A percentile compares a stretch with the other conserved stretches of the same genome.
These are phyloP conservation scores for Magallana nippona DNA, from an alignment of 2,888 invertebrate species.

Conservation along the genomic window DNA sequence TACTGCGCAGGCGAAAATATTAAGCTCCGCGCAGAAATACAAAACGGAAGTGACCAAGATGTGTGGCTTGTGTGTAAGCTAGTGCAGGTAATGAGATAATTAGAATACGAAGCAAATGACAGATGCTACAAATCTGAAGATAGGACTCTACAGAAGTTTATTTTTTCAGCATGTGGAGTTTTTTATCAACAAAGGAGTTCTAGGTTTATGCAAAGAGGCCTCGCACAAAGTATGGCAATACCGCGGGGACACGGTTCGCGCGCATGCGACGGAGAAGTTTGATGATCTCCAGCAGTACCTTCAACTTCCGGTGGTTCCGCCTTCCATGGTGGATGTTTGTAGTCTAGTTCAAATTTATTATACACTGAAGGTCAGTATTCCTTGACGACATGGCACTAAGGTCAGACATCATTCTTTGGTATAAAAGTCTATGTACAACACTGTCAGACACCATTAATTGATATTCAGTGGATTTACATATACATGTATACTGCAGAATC, in stretches of 20 bases:
- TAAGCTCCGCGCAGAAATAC: slow-evolving; percentile 86
- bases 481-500: no score
- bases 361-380: slow-evolving; percentile 84
- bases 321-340: slow-evolving; percentile 86
- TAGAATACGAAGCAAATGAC: no score
- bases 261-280: slow-evolving; percentile 81
- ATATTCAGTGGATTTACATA: no score
- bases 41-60: slow-evolving; percentile 85
- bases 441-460: no score
- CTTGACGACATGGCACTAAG: no score
- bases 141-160: neutral
- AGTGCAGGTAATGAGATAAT: slow-evolving; percentile 81
- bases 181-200: slow-evolving; percentile 87
- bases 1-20: slow-evolving; percentile 88
- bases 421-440: no score
- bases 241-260: slow-evolving; percentile 84
- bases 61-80: slow-evolving; percentile 83
- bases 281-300: slow-evolving; percentile 79
- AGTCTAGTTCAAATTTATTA: slow-evolving; percentile 87
- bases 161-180: slow-evolving; percentile 86
- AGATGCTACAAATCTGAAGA: no score
- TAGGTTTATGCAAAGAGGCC: slow-evolving; percentile 86
- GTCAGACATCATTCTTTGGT: no score
- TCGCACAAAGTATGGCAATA: slow-evolving; percentile 87
- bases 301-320: slow-evolving; percentile 88